Evolutionary conservation across 2,888 invertebrate species (phyloP).

Genomic region (Thymelicus acteon): DNA sequence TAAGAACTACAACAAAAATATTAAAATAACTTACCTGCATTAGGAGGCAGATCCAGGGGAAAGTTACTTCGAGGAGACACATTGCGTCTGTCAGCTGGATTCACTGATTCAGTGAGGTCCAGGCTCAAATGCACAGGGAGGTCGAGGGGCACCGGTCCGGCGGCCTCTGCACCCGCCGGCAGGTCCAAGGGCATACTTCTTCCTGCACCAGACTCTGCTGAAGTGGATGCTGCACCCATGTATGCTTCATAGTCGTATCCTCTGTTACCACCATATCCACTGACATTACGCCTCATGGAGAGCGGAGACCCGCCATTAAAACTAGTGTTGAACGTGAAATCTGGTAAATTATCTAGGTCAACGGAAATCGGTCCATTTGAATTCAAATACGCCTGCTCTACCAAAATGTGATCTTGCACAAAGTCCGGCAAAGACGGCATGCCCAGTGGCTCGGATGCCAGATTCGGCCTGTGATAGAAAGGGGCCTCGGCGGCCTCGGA

Average conservation of each 20-base stretch:
- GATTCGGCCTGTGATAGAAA: conserved; percentile 74
- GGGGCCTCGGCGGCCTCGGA: conserved; percentile 67
- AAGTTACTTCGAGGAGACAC: conserved; percentile 73
- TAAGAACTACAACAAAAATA: neutral
- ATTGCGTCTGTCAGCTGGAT: conserved; percentile 74
- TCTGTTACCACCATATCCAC: conserved; percentile 60
- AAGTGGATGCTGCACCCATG: conserved; percentile 65
- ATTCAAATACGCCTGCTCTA: conserved; percentile 90
- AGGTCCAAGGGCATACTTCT: conserved; percentile 70
- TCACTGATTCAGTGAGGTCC: conserved; percentile 80
- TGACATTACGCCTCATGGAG: conserved; percentile 63
- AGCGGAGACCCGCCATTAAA: conserved; percentile 73
- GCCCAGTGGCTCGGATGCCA: conserved; percentile 76
- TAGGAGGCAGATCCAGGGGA: conserved; percentile 76
- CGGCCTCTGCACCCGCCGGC: conserved; percentile 67
- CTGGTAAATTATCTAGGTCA: conserved; percentile 88
- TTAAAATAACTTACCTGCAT: conserved; percentile 63
- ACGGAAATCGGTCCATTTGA: conserved; percentile 81
- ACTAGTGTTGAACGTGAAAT: conserved; percentile 86
- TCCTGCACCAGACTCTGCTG: conserved; percentile 58
- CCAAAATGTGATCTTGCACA: conserved; percentile 94
- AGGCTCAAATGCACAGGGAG: conserved; percentile 71
- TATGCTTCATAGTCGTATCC: conserved; percentile 71
- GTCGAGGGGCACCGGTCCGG: conserved; percentile 66
- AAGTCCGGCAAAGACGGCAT: conserved; percentile 92